Base-by-base conservation (phyloP, 2,797 vertebrate species). In the Hafferia zeledoni region DNA sequence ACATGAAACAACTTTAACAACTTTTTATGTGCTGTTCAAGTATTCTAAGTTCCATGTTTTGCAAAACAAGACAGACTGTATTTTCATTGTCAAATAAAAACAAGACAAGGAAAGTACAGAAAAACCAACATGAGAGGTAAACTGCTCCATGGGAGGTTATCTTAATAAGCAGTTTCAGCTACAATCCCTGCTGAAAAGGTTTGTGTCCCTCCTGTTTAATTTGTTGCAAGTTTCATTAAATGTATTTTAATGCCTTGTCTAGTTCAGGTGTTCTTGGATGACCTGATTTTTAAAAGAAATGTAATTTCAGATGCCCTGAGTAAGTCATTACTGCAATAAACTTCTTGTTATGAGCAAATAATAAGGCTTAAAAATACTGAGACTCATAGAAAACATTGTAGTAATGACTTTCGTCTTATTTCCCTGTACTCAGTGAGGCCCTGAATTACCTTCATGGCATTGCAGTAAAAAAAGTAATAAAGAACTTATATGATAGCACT, bases 251-350 rank as follows among this genome's bases (percentile, higher is more conserved):
- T 95, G 93, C 69, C 30, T 97, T 88, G 41, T 88, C 94, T 96
- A 76, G 87, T 89, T 97, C 94, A 46, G 33, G 46, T 92, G 69
- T 96, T 97, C 94, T 96, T 96, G 57, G 37, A 61, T 94, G 96
- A 97, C 93, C 95, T 94, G 79, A 79, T 96, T 97, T 97, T 95
- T 80, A 92, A 96, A 96, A 96, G 92, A 94, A 97, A 95, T n/a
- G 70, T 79, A 77, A 93, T 97, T 97, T 97, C 93, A 92, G 82
- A 87, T 93, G 60, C 55, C 84, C 94, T 78, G 87, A 97, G 95
- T 95, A 96, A 97, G 96, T 95, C 77, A 89, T 93, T 93, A 65
- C 53, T 93, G 83, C 43, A 89, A 89, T 93, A 94, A 95, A 94
- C 35, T 90, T 67, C 74, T 93, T 80, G 41, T 83, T 80, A 74